Percentiles rank a stretch among this genome's conserved stretches.
Evolutionary conservation across 2,888 invertebrate genomes (phyloP).

Genomic region (Agrypnus murinus): DNA sequence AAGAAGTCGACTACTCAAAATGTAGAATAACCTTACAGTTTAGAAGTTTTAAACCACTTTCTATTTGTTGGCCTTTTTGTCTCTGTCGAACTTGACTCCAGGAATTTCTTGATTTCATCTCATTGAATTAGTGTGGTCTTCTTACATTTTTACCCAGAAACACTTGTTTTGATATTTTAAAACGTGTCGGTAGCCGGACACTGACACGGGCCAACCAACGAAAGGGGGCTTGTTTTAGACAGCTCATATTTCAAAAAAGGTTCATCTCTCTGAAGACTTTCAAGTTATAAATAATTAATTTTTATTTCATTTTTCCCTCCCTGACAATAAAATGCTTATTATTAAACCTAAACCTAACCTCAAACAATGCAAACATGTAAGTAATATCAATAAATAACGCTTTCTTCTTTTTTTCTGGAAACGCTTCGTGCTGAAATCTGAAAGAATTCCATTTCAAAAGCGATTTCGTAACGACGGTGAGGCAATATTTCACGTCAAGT

Average conservation of each 20-base stretch:
- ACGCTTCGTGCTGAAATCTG: slow-evolving; percentile 21
- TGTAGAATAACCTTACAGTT: slow-evolving; percentile 16
- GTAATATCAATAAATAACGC: too few relatives aligned
- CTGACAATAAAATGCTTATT: too few relatives aligned
- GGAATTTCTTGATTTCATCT: slow-evolving; percentile 45
- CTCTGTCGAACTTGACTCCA: slow-evolving; percentile 34
- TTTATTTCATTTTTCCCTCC: too few relatives aligned
- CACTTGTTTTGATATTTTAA: slow-evolving; percentile 37
- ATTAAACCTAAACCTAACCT: too few relatives aligned
- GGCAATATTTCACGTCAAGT: slow-evolving; percentile 36
- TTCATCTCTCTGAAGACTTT: not conserved
- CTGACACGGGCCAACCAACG: slow-evolving; percentile 30
- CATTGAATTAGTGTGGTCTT: slow-evolving; percentile 38
- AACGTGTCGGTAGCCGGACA: slow-evolving; percentile 32
- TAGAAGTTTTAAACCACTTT: slow-evolving; percentile 37
- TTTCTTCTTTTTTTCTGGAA: not conserved
- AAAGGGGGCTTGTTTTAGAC: slow-evolving; percentile 24
- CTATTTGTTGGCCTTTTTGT: slow-evolving; percentile 39
- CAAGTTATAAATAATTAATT: not conserved
- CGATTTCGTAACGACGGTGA: slow-evolving; percentile 26
- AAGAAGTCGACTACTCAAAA: slow-evolving; percentile 18
- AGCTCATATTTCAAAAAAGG: slow-evolving; percentile 36
- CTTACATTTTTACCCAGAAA: slow-evolving; percentile 40
- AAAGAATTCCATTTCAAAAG: slow-evolving; percentile 32
- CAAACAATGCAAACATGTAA: too few relatives aligned